phyloP scores from a whole-genome alignment of 92 coral and sea anemone species.

The Galaxea fascicularis region DNA sequence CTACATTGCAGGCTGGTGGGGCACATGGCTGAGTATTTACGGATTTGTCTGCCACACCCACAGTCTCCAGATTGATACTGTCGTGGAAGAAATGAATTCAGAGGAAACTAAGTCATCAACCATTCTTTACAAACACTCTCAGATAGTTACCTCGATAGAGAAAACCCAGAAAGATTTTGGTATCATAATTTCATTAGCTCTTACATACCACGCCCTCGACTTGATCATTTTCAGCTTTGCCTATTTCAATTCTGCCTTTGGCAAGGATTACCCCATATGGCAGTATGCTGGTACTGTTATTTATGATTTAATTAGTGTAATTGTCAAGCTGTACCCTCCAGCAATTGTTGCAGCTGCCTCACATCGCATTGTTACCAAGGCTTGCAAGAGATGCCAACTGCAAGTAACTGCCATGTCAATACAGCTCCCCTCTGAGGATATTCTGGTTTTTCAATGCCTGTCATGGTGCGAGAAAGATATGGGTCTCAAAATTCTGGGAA shows the following conservation, averaged over 20 bases:
- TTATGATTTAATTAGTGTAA: conserved; percentile 64
- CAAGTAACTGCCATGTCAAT: conserved; percentile 34
- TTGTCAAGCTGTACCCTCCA: conserved; percentile 70
- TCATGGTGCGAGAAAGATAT: conserved; percentile 66
- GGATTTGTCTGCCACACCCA: conserved; percentile 78
- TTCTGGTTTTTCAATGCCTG: conserved; percentile 66
- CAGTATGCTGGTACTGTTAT: conserved; percentile 69
- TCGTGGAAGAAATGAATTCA: conserved; percentile 57
- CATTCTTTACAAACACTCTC: conserved; percentile 54
- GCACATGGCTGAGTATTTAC: conserved; percentile 66
- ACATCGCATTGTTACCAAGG: conserved; percentile 68
- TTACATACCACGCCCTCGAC: conserved; percentile 66
- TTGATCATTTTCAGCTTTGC: conserved; percentile 79
- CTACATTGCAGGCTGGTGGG: conserved; percentile 75
- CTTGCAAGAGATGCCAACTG: conserved; percentile 62
- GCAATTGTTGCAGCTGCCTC: conserved; percentile 64
- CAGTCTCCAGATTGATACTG: conserved; percentile 63
- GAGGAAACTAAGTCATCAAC: conserved; percentile 26
- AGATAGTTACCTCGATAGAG: conserved; percentile 57
- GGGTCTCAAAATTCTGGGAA: conserved; percentile 78
- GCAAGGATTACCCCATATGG: conserved; percentile 64
- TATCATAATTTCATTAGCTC: conserved; percentile 69
- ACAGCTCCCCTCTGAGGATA: conserved; percentile 65
- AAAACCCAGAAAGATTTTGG: conserved; percentile 71
- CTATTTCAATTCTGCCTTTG: conserved; percentile 71